A percentile compares a stretch with the other conserved stretches of the same genome.
These are phyloP conservation scores for Eupithecia vulgata DNA, from an alignment of 2,888 invertebrate genomes.

Conservation along the genomic window DNA sequence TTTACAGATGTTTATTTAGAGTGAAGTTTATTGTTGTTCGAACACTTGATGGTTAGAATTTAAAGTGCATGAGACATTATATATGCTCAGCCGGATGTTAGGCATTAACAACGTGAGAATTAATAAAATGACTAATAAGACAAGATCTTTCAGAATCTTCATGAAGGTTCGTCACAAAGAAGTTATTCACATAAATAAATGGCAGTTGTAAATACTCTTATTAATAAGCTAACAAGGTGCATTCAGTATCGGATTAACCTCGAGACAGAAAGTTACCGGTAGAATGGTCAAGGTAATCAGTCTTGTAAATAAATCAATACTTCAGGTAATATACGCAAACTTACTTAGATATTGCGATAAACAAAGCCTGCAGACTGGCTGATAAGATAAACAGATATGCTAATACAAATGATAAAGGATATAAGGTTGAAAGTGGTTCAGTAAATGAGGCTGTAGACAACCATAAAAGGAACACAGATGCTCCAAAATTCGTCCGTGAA, in stretches of 20 bases:
- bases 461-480: constrained; percentile 46
- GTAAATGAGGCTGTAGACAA: constrained; percentile 18
- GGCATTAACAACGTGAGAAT: constrained; percentile 15
- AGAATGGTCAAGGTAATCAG: constrained; percentile 76
- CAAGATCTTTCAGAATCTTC: constrained; percentile 9
- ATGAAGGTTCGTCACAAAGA: constrained; percentile 15
- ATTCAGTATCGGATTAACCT: constrained; percentile 67
- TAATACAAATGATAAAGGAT: constrained; percentile 37
- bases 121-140: constrained; percentile 18
- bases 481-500: constrained; percentile 69
- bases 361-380: constrained; percentile 31
- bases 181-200: constrained; percentile 43
- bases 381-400: constrained; percentile 41
- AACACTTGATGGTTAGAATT: constrained; percentile 1
- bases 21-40: constrained; percentile 37
- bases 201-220: constrained; percentile 41
- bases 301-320: constrained; percentile 49
- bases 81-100: constrained; percentile 22
- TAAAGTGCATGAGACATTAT: constrained; percentile 19
- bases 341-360: constrained; percentile 39
- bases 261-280: constrained; percentile 72
- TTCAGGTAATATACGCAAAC: constrained; percentile 34
- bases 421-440: constrained; percentile 40
- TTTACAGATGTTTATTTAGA: constrained; percentile 54
- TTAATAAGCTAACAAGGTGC: constrained; percentile 48